phyloP scores from a whole-genome alignment of 2,888 invertebrate genomes.

The Xylota sylvarum region DNA sequence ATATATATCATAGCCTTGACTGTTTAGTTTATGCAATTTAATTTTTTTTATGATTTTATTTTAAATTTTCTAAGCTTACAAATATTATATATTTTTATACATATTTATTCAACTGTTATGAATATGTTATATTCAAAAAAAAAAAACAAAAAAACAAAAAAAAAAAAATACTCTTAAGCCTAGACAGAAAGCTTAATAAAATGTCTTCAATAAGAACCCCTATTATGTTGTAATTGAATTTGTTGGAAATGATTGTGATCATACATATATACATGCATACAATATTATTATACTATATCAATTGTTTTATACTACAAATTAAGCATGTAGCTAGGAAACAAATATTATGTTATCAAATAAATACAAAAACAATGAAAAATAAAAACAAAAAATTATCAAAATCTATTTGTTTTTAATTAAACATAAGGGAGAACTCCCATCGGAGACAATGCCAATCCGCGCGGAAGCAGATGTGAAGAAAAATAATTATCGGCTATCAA shows the following conservation, averaged over 20 bases:
- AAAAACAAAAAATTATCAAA: slow-evolving; percentile 24
- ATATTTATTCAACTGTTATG: slow-evolving; percentile 77
- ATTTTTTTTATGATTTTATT: slow-evolving; percentile 50
- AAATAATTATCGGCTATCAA: no score
- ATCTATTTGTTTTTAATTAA: background rate
- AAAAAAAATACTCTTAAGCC: slow-evolving; percentile 46
- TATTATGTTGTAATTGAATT: slow-evolving; percentile 70
- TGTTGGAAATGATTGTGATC: slow-evolving; percentile 77
- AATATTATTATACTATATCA: slow-evolving; percentile 66
- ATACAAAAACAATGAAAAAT: slow-evolving; percentile 63
- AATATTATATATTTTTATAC: slow-evolving; percentile 77
- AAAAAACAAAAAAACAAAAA: slow-evolving; percentile 32
- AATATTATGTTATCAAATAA: slow-evolving; percentile 61
- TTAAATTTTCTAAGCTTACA: slow-evolving; percentile 69
- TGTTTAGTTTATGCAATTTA: slow-evolving; percentile 69
- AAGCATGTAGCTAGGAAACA: slow-evolving; percentile 68
- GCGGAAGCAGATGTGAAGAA: background rate
- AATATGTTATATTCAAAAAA: slow-evolving; percentile 72
- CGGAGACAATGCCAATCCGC: no score
- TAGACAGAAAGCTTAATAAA: slow-evolving; percentile 59
- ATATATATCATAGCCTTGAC: slow-evolving; percentile 72
- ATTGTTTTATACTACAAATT: slow-evolving; percentile 70
- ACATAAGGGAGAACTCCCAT: no score
- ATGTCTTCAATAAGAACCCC: slow-evolving; percentile 45
- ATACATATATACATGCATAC: slow-evolving; percentile 75